A percentile compares a stretch with the other conserved stretches of the same genome.
phyloP scores from a whole-genome alignment of 2,888 invertebrate species.

The Prosapia bicincta region DNA sequence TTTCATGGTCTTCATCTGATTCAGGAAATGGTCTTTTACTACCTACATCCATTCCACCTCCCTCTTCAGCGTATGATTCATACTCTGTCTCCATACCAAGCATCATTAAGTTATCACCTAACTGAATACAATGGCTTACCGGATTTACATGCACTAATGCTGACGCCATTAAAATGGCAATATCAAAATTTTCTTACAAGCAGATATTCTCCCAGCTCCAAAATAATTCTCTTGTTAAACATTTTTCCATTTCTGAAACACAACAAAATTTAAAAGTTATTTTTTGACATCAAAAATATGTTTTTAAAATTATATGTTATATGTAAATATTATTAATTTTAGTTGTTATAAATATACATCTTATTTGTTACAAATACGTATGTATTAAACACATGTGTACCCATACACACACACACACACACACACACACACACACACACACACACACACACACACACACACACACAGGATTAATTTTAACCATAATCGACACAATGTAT shows the following conservation, averaged over 20 bases:
- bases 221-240: background rate
- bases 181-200: background rate
- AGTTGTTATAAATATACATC: no score
- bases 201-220: background rate
- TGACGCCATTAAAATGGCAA: conserved; percentile 33
- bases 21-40: conserved; percentile 20
- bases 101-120: conserved; percentile 33
- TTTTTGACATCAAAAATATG: no score
- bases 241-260: background rate
- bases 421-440: no score
- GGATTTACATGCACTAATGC: conserved; percentile 35
- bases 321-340: no score
- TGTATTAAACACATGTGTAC: no score
- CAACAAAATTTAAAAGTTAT: background rate
- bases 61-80: conserved; percentile 25
- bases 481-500: no score
- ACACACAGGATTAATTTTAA: no score
- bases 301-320: no score
- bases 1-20: conserved; percentile 38
- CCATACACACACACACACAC: no score
- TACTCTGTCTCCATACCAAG: conserved; percentile 33
- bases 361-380: no score
- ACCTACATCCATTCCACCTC: conserved; percentile 28
- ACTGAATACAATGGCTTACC: conserved; percentile 30
- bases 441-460: no score